Evolutionary conservation across 2,888 invertebrate species (phyloP), one percentile per base, ranked within the genome.

Genomic region (Heliconius aoede): DNA sequence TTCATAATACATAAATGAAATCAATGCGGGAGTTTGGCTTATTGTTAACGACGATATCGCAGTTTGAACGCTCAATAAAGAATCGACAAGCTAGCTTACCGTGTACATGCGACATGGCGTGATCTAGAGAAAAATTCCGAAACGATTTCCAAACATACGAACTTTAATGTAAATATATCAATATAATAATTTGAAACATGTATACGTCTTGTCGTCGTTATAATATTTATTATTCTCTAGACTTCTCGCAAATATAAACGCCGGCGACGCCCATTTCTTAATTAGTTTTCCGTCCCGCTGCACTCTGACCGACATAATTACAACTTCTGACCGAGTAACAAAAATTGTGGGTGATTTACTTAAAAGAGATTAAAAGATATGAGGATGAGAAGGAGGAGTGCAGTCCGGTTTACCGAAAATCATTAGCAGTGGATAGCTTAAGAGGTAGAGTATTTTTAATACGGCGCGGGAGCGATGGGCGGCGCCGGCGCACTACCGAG

Each of bases 261-360:
- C 86, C 84, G 83, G 83, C 80, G 80, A 86, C 92, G 91, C 94
- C 94, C 91, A 90, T 87, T 88, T 90, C 89, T 91, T 94, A 94
- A 94, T 94, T 93, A 94, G 93, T 91, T 94, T 94, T 90, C 89
- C 90, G 89, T 91, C 88, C 89, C 85, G 88, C 89, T 94, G 94
- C 94, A 94, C 94, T 94, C 92, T 93, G 94, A 94, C 94, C 94
- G 92, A 92, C 88, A 91, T 94, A 93, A 94, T 94, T 92, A 93
- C 91, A 89, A 91, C 90, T 91, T 90, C 89, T 90, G 91, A 89
- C 91, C 90, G 91, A 90, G 83, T 90, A 90, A 91, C 90, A 91
- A 91, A 92, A 91, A 92, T 86, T 86, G 80, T 83, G 83, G 86
- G 93, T 94, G 93, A 94, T 94, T 94, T 94, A 94, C 93, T 94